phyloP scores from a whole-genome alignment of 2,113 vertebrate genomes.

The Corydoras sp. region DNA sequence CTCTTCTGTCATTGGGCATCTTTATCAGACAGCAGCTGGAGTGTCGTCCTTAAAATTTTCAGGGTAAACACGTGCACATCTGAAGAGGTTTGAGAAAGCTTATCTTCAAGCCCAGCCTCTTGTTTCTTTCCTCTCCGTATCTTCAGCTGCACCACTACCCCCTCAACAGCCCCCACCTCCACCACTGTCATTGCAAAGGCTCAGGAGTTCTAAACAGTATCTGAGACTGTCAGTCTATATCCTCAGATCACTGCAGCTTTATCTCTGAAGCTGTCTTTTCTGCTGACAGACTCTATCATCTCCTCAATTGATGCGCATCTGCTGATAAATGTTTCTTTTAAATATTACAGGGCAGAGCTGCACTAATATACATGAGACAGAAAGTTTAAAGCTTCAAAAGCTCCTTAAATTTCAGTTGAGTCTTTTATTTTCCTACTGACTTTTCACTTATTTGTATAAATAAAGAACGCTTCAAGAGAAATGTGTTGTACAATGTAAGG shows the following conservation, averaged over 20 bases:
- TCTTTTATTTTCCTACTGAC: neutral
- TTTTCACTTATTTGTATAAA: slow-evolving; percentile 1
- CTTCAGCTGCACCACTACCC: slow-evolving; percentile 22
- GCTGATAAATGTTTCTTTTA: slow-evolving; percentile 14
- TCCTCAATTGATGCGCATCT: slow-evolving; percentile 8
- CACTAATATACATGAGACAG: neutral
- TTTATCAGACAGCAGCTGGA: slow-evolving; percentile 42
- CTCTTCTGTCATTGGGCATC: slow-evolving; percentile 30
- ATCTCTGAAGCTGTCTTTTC: slow-evolving; percentile 24
- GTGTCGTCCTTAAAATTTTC: slow-evolving; percentile 42
- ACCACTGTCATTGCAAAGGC: slow-evolving; percentile 3
- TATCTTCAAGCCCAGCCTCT: slow-evolving; percentile 46
- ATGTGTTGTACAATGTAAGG: no score
- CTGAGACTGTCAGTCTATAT: slow-evolving; percentile 7
- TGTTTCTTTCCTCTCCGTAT: slow-evolving; percentile 38
- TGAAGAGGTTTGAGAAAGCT: slow-evolving; percentile 37
- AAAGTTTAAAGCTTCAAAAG: neutral
- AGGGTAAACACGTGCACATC: slow-evolving; percentile 40
- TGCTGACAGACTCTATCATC: slow-evolving; percentile 26
- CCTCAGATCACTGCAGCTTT: neutral
- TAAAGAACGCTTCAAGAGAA: neutral
- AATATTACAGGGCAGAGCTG: slow-evolving; percentile 3
- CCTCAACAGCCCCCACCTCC: slow-evolving; percentile 5
- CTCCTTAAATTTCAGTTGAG: neutral
- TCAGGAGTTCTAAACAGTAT: slow-evolving; percentile 24